A percentile compares a stretch with the other conserved stretches of the same genome.
These are phyloP conservation scores for Formicarius rufipectus DNA, from an alignment of 2,113 vertebrate genomes.

Conservation along the genomic window DNA sequence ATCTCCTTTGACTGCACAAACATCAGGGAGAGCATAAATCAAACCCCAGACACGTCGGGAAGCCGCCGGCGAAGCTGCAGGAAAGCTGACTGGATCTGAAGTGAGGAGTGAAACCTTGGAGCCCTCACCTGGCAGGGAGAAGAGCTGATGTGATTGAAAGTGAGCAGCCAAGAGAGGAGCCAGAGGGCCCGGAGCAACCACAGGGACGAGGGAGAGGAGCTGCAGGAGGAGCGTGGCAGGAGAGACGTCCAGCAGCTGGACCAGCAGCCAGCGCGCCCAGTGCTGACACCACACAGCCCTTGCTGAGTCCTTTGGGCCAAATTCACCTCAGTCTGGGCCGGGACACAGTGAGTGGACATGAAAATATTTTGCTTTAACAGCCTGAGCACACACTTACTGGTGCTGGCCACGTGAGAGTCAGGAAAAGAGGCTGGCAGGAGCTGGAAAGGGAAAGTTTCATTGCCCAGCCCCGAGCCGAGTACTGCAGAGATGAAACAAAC, in stretches of 20 bases:
- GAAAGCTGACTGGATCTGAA: background rate
- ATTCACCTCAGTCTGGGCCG: background rate
- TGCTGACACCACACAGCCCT: background rate
- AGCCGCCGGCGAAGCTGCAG: background rate
- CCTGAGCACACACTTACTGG: background rate
- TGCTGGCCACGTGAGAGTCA: background rate
- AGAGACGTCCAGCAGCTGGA: background rate
- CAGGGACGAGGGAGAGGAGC: background rate
- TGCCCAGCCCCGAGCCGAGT: background rate
- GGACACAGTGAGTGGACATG: accelerated
- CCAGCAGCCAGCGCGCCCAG: accelerated
- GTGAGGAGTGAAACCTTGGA: constrained; percentile 39
- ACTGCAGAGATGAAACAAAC: background rate
- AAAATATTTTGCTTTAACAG: background rate
- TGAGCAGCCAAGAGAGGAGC: background rate
- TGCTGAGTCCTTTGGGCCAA: background rate
- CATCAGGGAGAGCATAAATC: constrained; percentile 24
- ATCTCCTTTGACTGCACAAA: background rate
- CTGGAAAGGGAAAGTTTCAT: constrained; percentile 35
- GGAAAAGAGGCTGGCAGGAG: background rate
- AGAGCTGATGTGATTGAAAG: background rate
- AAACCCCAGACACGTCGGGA: background rate
- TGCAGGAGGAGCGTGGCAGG: background rate
- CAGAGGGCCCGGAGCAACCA: background rate
- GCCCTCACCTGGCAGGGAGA: background rate